Percentiles rank a stretch among this genome's conserved stretches.
Evolutionary conservation across 2,113 vertebrate genomes (phyloP).

Genomic region (Rhinichthys klamathensis): DNA sequence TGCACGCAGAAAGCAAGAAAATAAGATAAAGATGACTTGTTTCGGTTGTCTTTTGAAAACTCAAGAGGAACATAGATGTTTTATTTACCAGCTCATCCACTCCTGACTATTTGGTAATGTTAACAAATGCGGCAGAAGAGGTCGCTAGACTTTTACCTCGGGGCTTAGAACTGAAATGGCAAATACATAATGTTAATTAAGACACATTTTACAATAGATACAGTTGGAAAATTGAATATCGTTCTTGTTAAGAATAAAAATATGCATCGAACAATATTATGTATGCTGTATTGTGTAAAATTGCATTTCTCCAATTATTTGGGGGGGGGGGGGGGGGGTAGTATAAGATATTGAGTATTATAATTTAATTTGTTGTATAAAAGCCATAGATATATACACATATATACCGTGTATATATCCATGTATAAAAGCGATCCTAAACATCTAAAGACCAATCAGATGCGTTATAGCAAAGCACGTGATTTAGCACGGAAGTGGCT

Average conservation of each 20-base stretch:
- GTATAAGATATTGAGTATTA: neutral
- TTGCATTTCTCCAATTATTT: neutral
- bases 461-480: neutral
- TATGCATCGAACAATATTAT: neutral
- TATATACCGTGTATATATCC: no score
- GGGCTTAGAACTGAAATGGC: neutral
- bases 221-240: no score
- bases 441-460: neutral
- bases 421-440: no score
- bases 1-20: neutral
- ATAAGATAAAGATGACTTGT: slow-evolving; percentile 12
- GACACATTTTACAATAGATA: neutral
- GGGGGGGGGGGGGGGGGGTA: neutral
- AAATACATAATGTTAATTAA: neutral
- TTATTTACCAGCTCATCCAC: neutral
- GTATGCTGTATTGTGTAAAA: neutral
- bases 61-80: neutral
- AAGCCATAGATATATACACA: no score
- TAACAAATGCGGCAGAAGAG: neutral
- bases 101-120: neutral
- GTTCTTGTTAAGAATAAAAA: no score
- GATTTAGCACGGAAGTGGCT: neutral
- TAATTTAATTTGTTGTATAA: neutral
- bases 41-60: slow-evolving; percentile 17
- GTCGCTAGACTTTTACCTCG: neutral